Conservation (phyloP, 2,113 vertebrate species). For the Coptodon rendalli region DNA sequence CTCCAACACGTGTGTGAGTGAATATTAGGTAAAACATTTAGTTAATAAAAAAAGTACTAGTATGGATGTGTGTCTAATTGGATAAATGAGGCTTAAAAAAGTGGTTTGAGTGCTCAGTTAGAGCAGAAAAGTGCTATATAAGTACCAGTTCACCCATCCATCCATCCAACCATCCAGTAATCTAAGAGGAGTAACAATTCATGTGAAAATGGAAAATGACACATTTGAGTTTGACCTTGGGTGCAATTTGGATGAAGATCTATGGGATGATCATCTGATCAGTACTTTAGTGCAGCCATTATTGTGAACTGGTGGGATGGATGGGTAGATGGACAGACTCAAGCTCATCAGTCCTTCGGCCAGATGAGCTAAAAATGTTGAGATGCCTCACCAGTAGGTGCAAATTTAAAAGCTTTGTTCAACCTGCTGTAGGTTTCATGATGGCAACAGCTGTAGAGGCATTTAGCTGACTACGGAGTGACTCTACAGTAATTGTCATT, state of each 20-base stretch:
- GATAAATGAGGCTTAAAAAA: not conserved
- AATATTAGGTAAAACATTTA: not conserved
- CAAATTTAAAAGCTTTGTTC: not conserved
- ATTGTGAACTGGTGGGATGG: not conserved
- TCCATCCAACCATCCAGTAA: not conserved
- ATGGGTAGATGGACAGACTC: not conserved
- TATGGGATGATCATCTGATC: not conserved
- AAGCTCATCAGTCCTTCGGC: not conserved
- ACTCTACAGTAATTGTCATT: not conserved
- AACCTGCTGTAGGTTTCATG: not conserved
- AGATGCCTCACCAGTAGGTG: not conserved
- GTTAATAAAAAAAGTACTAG: not conserved
- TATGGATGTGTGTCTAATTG: not conserved
- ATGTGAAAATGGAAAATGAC: not conserved
- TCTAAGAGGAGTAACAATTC: not conserved
- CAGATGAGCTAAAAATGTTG: not conserved
- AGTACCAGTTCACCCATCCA: not conserved
- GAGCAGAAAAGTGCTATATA: not conserved
- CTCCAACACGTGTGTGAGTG: not conserved
- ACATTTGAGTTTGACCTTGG: not conserved
- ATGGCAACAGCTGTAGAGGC: not conserved
- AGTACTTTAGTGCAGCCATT: not conserved
- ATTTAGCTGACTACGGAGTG: not conserved
- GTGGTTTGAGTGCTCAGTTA: not conserved
- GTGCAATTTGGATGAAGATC: not conserved